Percentiles rank a stretch among this genome's conserved stretches.
Conservation (phyloP, 2,888 invertebrate species). For the Nymphalis polychloros region DNA sequence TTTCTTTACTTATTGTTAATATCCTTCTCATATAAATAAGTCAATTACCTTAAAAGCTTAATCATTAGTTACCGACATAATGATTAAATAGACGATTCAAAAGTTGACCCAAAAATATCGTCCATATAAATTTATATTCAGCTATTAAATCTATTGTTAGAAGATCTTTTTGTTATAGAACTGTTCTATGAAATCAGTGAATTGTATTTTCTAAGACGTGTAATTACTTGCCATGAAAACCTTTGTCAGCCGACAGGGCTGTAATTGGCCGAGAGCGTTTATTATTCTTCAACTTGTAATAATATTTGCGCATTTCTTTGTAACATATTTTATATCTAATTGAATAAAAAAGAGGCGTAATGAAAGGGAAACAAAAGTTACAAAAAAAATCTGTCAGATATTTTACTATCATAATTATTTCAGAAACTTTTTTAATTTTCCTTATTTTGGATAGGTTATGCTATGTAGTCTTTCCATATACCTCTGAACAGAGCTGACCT, state of each 20-base stretch:
- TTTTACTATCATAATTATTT: too few species aligned
- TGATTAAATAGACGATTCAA: too few species aligned
- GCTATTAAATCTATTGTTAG: not conserved
- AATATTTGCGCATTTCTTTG: not conserved
- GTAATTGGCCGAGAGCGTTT: not conserved
- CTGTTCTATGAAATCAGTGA: not conserved
- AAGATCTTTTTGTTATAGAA: slow-evolving; percentile 3
- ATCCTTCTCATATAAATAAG: too few species aligned
- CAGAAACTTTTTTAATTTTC: too few species aligned
- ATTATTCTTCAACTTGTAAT: not conserved
- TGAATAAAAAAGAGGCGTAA: not conserved
- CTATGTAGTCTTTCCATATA: not conserved
- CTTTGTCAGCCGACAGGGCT: not conserved
- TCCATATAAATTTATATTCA: not conserved
- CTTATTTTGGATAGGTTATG: not conserved
- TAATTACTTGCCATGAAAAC: slow-evolving; percentile 6
- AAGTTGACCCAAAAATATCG: too few species aligned
- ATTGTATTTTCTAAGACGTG: not conserved
- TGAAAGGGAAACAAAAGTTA: too few species aligned
- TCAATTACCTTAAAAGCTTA: too few species aligned
- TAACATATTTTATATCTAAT: not conserved
- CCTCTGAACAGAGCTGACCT: not conserved
- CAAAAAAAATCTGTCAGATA: too few species aligned
- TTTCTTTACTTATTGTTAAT: too few species aligned
- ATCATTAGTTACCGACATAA: too few species aligned